Conservation (phyloP, 2,797 vertebrate species). For the Peromyscus eremicus region DNA sequence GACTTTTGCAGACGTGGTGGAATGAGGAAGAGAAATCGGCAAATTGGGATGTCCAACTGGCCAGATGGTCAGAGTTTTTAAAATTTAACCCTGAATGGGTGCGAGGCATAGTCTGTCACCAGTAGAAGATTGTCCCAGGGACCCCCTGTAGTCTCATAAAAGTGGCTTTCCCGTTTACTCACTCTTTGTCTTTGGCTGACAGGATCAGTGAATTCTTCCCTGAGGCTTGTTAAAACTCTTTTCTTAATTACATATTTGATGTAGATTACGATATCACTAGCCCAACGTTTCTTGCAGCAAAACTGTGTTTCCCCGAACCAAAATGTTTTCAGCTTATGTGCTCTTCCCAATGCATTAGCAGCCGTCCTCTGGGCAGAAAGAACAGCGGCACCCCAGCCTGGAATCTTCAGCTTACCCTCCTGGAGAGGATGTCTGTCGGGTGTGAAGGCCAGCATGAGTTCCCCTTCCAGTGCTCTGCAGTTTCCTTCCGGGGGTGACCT, state of each 20-base stretch:
- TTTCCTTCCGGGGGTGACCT: background rate
- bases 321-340: background rate
- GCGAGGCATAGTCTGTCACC: background rate
- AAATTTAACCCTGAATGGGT: background rate
- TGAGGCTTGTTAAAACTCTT: conserved; percentile 10
- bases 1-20: background rate
- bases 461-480: background rate
- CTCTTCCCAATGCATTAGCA: background rate
- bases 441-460: background rate
- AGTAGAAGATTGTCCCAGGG: background rate
- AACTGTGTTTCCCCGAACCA: conserved; percentile 43
- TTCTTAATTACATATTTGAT: conserved; percentile 52
- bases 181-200: conserved; percentile 17
- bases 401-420: background rate
- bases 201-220: conserved; percentile 23
- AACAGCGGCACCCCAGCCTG: fast-evolving
- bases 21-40: background rate
- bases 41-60: background rate
- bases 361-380: background rate
- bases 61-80: background rate
- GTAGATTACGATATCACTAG: conserved; percentile 9
- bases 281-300: conserved; percentile 37
- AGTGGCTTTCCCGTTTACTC: conserved; percentile 23
- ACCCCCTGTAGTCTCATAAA: background rate
- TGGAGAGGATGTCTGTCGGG: background rate